Evolutionary conservation across 2,888 invertebrate genomes (phyloP), one percentile per base, ranked within the genome.

Genomic region (Digitonthophagus gazella): DNA sequence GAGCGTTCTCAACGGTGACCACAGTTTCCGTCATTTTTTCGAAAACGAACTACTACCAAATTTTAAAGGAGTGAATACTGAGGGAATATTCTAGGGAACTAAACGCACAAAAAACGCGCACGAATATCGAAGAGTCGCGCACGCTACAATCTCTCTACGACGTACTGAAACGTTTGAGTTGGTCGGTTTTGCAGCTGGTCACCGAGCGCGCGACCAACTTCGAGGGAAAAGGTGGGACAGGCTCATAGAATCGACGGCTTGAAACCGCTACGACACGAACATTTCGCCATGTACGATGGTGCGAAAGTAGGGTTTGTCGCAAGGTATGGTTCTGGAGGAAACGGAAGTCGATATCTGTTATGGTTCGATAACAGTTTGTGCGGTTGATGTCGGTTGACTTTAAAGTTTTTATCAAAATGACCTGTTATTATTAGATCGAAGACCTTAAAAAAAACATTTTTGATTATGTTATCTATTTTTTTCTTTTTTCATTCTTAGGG

Each of bases 11-110:
- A 82, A 92, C 90, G 78, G 89, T 92, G 78, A 93, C 91, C 79
- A 92, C 92, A 79, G 92, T 92, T 87, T 93, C 93, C 82, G 92
- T 91, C 89, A 93, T 93, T 90, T 91, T 61, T 61, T n/a, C n/a
- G n/a, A n/a, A n/a, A n/a, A n/a, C n/a, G n/a, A n/a, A n/a, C n/a
- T n/a, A n/a, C n/a, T n/a, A n/a, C 64, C 55, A 54, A 61, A 14
- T 44, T 56, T 67, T 16, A n/a, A 22, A n/a, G 8, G n/a, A 44
- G 63, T 14, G 22, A 66, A 66, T 15, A 16, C 2, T 15, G 44
- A 67, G 63, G 28, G 64, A 68, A 67, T 63, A 63, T n/a, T n/a
- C n/a, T n/a, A n/a, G n/a, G n/a, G n/a, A n/a, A n/a, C n/a, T 20
- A 18, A 61, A 18, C 19, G 18, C 61, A 61, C 61, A 61, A 61